These are phyloP conservation scores for Dryobotodes eremita DNA, from an alignment of 2,888 invertebrate species.

Conservation along the genomic window DNA sequence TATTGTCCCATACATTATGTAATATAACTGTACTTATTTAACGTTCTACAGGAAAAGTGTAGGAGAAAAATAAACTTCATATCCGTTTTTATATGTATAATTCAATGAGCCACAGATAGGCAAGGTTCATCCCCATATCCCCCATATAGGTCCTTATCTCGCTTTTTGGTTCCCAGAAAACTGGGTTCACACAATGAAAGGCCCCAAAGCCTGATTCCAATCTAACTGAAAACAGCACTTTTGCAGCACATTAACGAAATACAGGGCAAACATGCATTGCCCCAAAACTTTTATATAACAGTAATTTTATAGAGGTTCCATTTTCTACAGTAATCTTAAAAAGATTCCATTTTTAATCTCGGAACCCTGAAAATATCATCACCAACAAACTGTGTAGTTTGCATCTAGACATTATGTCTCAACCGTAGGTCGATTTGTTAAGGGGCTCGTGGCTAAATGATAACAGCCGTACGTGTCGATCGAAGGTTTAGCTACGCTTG, in stretches of 20 bases:
- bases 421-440: background rate
- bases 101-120: background rate
- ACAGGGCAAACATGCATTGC: background rate
- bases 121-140: background rate
- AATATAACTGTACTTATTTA: too few species aligned
- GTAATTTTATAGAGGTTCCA: too few species aligned
- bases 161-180: background rate
- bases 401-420: background rate
- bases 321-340: too few species aligned
- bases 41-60: background rate
- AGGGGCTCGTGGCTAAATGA: background rate
- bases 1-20: too few species aligned
- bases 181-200: background rate
- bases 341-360: background rate
- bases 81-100: background rate
- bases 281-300: background rate
- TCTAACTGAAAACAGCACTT: background rate
- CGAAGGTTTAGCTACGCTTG: background rate
- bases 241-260: background rate
- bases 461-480: background rate
- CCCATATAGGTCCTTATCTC: background rate
- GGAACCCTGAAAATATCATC: background rate
- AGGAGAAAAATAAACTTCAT: background rate
- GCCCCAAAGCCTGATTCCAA: background rate
- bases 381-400: background rate